Evolutionary conservation across 2,113 vertebrate genomes (phyloP).

Genomic region (Microcebus griseorufus): DNA sequence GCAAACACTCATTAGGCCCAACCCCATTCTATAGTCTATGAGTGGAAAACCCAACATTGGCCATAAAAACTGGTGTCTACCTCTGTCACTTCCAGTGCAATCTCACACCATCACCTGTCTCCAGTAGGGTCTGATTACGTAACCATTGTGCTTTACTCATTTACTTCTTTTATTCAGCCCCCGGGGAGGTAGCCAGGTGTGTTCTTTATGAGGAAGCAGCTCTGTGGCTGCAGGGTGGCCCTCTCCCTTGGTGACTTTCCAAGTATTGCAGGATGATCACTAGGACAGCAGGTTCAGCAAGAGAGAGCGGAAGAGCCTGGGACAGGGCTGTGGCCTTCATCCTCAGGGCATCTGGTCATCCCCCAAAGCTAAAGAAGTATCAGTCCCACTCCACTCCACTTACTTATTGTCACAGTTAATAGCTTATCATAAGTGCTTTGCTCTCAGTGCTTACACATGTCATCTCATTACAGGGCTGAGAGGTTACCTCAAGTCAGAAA

Average conservation of each 20-base stretch:
- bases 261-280: not conserved
- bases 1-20: constrained; percentile 18
- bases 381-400: not conserved
- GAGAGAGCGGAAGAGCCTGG: not conserved
- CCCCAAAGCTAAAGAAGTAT: not conserved
- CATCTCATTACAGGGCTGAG: not conserved
- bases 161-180: not conserved
- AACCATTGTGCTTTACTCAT: not conserved
- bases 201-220: not conserved
- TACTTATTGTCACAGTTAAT: not conserved
- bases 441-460: not conserved
- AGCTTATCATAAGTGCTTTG: not conserved
- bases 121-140: not conserved
- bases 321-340: not conserved
- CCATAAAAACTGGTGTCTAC: not conserved
- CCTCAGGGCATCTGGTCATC: not conserved
- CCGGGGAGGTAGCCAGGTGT: not conserved
- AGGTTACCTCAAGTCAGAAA: not conserved
- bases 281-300: not conserved
- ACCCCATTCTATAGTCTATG: not conserved
- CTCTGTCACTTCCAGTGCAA: not conserved
- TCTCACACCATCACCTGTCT: not conserved
- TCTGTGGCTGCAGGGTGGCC: not conserved
- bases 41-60: not conserved
- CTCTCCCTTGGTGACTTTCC: not conserved